phyloP scores from a whole-genome alignment of 2,797 vertebrate species.

The Gymnothorax javanicus region DNA sequence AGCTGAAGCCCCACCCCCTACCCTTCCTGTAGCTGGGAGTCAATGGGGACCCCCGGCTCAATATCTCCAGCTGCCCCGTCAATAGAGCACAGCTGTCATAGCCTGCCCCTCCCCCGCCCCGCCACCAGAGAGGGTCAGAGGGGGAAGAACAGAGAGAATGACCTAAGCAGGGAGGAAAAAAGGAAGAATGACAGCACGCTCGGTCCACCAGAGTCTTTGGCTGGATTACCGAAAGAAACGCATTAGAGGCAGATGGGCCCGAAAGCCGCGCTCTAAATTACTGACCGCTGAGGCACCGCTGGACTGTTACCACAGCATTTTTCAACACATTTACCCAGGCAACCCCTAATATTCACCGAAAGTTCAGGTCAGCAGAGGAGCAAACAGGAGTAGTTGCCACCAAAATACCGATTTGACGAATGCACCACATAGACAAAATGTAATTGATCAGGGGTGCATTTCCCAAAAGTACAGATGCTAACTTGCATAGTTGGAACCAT shows the following conservation, averaged over 20 bases:
- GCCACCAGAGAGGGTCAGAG: slow-evolving; percentile 30
- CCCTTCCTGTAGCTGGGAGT: slow-evolving; percentile 78
- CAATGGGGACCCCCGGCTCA: slow-evolving; percentile 80
- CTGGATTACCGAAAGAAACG: not conserved
- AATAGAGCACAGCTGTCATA: slow-evolving; percentile 75
- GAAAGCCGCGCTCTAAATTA: not conserved
- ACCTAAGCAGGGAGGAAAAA: not conserved
- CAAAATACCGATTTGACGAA: not conserved
- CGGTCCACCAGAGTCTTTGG: not conserved
- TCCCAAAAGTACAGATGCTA: too few relatives aligned
- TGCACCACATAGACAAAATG: not conserved
- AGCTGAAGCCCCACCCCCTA: slow-evolving; percentile 31
- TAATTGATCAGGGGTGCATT: not conserved
- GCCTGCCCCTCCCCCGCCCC: slow-evolving; percentile 55
- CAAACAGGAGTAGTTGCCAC: not conserved
- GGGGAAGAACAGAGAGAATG: slow-evolving; percentile 29
- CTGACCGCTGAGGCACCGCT: not conserved
- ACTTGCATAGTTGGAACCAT: too few relatives aligned
- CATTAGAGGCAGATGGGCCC: not conserved
- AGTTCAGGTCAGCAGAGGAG: not conserved
- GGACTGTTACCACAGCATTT: not conserved
- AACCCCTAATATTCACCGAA: not conserved
- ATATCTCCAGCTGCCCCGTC: slow-evolving; percentile 84
- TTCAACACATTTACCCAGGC: not conserved
- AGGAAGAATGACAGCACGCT: not conserved